These are phyloP conservation scores for Syrmaticus mikado DNA, from an alignment of 2,113 vertebrate genomes.

Conservation along the genomic window DNA sequence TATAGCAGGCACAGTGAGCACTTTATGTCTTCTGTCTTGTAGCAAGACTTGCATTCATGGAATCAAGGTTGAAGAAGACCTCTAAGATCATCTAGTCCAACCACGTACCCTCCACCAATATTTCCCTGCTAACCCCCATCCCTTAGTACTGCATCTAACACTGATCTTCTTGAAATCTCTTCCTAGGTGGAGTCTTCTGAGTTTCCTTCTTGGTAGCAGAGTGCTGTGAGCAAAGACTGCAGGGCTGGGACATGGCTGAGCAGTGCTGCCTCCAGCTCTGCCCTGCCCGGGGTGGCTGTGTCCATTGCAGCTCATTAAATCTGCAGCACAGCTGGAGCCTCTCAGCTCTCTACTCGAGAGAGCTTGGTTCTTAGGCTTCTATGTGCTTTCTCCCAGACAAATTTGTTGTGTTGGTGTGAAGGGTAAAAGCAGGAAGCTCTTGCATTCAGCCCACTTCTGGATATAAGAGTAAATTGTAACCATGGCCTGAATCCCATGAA, in stretches of 20 bases:
- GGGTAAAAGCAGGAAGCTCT: neutral
- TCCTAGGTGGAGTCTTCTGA: neutral
- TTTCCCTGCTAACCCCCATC: too few relatives aligned
- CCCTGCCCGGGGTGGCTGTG: neutral
- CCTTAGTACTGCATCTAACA: neutral
- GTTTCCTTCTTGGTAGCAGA: neutral
- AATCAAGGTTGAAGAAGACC: too few relatives aligned
- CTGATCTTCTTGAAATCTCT: neutral
- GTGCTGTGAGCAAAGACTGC: neutral
- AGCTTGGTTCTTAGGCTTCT: neutral
- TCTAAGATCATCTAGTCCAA: too few relatives aligned
- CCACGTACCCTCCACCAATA: too few relatives aligned
- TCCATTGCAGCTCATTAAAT: neutral
- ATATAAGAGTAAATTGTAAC: neutral
- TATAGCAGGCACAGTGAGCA: rapidly evolving
- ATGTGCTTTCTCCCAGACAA: neutral
- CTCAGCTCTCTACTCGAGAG: rapidly evolving
- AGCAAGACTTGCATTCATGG: neutral
- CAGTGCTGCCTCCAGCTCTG: neutral
- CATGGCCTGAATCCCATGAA: neutral
- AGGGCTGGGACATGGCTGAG: neutral
- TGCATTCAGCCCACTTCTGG: neutral
- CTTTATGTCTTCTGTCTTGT: neutral
- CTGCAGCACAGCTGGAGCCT: neutral
- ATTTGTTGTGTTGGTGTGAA: neutral